Base-by-base conservation (phyloP, 2,888 invertebrate species). In the Ischnura elegans region DNA sequence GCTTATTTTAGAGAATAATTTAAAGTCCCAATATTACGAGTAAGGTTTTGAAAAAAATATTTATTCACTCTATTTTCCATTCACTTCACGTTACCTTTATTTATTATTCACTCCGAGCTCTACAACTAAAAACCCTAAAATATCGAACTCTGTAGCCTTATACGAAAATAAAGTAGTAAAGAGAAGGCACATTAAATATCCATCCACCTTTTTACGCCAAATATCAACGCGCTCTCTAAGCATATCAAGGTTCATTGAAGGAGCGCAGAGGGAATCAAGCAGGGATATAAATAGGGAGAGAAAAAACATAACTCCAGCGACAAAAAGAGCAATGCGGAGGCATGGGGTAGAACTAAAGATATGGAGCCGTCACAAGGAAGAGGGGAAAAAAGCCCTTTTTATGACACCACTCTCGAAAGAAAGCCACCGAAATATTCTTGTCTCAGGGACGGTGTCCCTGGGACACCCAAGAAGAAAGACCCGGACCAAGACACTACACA, bases 381-480 rank as follows among this genome's bases (percentile, higher is more conserved):
- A 25, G 25, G n/a, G 51, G 47, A 47, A 47, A 55, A 55, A 25
- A 36, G 36, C 8, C 76, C 29, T 10, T 76, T 76, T 76, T 76
- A 76, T 16, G 76, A 76, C 76, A 76, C 76, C 76, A 36, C 76
- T 76, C 76, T 76, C 76, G 16, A 6, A 36, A 76, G 76, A 76
- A 76, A 36, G 36, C 76, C 76, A 76, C 29, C 36, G 76, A 76
- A 76, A 76, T 76, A 76, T 76, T 29, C 13, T 76, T 76, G 76
- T 76, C 76, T 76, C 76, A 76, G 76, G 76, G 76, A 76, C 76
- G n/a, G n/a, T n/a, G n/a, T n/a, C n/a, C n/a, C n/a, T n/a, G n/a
- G n/a, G n/a, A 76, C 76, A 29, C 51, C 51, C 2, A 51, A 19
- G 13, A 51, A 51, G 36, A 25, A 76, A 76, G 36, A 36, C 29